Percentiles rank a stretch among this genome's conserved stretches.
Conservation (phyloP, 2,113 vertebrate genomes). For the Notarius lentiginosus region DNA sequence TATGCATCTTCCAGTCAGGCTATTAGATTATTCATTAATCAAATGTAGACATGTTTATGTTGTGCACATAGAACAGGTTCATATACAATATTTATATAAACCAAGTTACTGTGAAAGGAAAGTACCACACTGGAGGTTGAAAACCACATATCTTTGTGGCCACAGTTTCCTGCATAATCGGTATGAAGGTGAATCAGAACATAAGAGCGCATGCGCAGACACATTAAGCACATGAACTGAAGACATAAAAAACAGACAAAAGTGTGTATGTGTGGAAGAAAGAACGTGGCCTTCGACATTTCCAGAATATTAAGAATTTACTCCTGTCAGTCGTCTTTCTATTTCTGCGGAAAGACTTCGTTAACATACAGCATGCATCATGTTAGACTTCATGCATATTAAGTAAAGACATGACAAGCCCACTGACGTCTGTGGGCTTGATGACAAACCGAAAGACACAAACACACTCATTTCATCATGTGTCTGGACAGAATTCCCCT, state of each 20-base stretch:
- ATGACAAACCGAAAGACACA: conserved; percentile 3
- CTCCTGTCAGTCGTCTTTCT: conserved; percentile 59
- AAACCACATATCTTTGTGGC: conserved; percentile 44
- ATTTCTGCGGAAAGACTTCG: conserved; percentile 53
- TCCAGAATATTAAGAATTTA: conserved; percentile 53
- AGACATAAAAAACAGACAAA: not conserved
- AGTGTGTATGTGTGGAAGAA: not conserved
- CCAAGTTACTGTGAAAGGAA: conserved; percentile 8
- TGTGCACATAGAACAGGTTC: not conserved
- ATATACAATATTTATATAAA: not conserved
- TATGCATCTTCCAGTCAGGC: not conserved
- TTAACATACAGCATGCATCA: conserved; percentile 23
- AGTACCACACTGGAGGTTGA: not conserved
- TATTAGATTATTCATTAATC: not conserved
- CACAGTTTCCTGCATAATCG: conserved; percentile 25
- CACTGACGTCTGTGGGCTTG: not conserved
- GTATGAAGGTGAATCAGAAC: not conserved
- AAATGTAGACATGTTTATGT: not conserved
- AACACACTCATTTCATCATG: conserved; percentile 15
- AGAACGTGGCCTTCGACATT: not conserved
- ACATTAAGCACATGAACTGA: not conserved
- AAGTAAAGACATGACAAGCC: not conserved
- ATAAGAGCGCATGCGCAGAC: not conserved
- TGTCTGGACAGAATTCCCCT: conserved; percentile 67
- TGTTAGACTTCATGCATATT: not conserved